Conservation (phyloP, 2,797 vertebrate species). For the Botia kubotai region DNA sequence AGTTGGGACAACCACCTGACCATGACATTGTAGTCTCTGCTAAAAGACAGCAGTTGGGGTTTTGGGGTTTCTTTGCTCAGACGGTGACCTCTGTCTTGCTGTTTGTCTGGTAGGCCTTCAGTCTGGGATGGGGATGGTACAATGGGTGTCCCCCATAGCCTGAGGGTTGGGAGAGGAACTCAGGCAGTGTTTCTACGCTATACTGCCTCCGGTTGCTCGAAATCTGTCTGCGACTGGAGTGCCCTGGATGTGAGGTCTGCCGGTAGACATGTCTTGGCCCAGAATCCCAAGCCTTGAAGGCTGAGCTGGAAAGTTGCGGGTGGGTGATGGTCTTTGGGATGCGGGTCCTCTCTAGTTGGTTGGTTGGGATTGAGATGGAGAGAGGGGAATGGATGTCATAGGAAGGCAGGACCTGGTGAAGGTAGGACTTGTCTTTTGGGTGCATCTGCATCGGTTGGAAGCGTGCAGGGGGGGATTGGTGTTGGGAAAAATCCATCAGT, state of each 20-base stretch:
- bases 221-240: conserved; percentile 70
- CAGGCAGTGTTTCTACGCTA: conserved; percentile 84
- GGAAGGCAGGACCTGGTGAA: conserved; percentile 67
- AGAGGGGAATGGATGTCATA: conserved; percentile 76
- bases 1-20: not conserved
- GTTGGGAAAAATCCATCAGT: conserved; percentile 77
- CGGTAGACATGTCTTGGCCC: conserved; percentile 70
- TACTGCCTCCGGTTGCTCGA: conserved; percentile 76
- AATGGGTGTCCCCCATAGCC: conserved; percentile 67
- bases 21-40: not conserved
- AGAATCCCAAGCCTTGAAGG: conserved; percentile 77
- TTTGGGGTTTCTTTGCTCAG: conserved; percentile 61
- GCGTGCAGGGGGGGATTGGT: conserved; percentile 72
- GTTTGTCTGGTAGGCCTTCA: conserved; percentile 88
- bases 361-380: conserved; percentile 78
- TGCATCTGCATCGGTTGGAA: conserved; percentile 75
- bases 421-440: conserved; percentile 77
- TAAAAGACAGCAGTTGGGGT: not conserved
- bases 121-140: conserved; percentile 74
- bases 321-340: conserved; percentile 77
- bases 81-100: conserved; percentile 96
- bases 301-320: conserved; percentile 71
- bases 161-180: conserved; percentile 76
- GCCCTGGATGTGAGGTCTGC: conserved; percentile 74
- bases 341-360: conserved; percentile 76